Evolutionary conservation across 2,797 vertebrate species (phyloP).

Genomic region (Myripristis murdjan): DNA sequence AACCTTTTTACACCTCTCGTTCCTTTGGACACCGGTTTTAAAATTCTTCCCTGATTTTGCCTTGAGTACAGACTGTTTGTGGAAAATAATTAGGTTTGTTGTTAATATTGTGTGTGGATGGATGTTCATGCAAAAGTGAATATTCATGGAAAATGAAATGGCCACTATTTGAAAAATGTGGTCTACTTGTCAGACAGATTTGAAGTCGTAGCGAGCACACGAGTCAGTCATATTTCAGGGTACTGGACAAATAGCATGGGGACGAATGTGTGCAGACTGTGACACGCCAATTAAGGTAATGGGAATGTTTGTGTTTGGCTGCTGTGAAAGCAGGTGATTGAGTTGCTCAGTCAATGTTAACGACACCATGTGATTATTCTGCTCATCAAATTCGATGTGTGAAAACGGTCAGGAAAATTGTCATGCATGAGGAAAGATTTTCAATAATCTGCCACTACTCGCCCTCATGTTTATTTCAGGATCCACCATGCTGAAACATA

Average conservation of each 20-base stretch:
- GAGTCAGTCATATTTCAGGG: too few relatives aligned
- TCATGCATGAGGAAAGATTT: not conserved
- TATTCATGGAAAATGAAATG: too few relatives aligned
- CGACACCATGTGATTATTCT: constrained; percentile 1
- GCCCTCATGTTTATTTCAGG: not conserved
- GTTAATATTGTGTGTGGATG: not conserved
- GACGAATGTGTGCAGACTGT: not conserved
- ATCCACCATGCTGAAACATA: not conserved
- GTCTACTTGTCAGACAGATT: too few relatives aligned
- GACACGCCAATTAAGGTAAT: not conserved
- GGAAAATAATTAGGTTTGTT: not conserved
- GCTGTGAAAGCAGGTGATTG: constrained; percentile 1
- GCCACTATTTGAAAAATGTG: too few relatives aligned
- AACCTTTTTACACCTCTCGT: constrained; percentile 4
- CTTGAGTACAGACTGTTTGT: not conserved
- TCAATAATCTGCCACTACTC: not conserved
- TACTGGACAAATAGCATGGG: not conserved
- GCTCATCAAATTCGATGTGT: constrained; percentile 17
- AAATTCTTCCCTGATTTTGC: not conserved
- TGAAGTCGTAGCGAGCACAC: too few relatives aligned
- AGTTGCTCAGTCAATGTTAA: not conserved
- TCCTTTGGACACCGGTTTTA: not conserved
- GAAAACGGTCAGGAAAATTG: not conserved
- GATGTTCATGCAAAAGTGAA: too few relatives aligned
- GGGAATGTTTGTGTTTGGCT: not conserved